These are phyloP conservation scores for Nymphicus hollandicus DNA, from an alignment of 2,113 vertebrate species.

Conservation along the genomic window DNA sequence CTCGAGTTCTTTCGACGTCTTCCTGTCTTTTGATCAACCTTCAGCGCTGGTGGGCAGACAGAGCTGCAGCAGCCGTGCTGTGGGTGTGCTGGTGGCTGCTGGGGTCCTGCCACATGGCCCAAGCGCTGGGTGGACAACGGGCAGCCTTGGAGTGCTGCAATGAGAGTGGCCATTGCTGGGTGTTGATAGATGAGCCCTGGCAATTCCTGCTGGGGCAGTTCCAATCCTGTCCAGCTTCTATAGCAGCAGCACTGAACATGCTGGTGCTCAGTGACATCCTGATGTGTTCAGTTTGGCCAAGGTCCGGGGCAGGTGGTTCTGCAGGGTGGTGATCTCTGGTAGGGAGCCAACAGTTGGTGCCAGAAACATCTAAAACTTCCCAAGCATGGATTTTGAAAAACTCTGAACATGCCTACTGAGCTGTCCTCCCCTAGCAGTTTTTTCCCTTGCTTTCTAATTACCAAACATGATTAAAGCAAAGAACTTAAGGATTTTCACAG, in stretches of 20 bases:
- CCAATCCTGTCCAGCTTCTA: neutral
- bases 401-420: neutral
- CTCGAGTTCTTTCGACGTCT: constrained; percentile 10
- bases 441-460: neutral
- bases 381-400: neutral
- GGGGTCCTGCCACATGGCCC: neutral
- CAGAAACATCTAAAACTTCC: constrained; percentile 20
- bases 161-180: rapidly evolving
- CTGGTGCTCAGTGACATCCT: neutral
- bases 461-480: neutral
- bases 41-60: neutral
- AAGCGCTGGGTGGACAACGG: neutral
- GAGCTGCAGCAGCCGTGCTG: neutral
- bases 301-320: rapidly evolving
- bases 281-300: rapidly evolving
- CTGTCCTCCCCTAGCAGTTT: neutral
- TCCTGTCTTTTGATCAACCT: neutral
- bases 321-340: neutral
- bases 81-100: neutral
- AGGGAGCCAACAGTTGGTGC: neutral
- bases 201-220: neutral
- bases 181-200: neutral
- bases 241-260: rapidly evolving
- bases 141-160: neutral
- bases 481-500: neutral